Percentiles rank a stretch among this genome's conserved stretches.
Conservation (phyloP, 92 coral and sea anemone genomes). For the Nematostella vectensis region DNA sequence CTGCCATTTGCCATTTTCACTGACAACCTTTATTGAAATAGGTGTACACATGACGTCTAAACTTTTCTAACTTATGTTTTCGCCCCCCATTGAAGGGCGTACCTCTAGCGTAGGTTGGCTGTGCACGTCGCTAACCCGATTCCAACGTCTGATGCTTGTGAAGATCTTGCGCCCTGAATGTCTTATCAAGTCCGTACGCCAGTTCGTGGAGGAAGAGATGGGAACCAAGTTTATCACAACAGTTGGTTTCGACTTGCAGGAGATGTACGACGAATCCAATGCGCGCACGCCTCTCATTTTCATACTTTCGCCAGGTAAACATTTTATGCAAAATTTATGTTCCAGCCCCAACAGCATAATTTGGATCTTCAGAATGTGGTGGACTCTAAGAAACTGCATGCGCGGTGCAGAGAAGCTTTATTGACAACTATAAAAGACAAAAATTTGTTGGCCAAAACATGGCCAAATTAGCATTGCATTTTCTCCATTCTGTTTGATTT, state of each 20-base stretch:
- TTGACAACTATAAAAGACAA: too few relatives aligned
- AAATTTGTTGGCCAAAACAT: too few relatives aligned
- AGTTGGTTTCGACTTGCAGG: constrained; percentile 79
- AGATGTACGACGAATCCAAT: constrained; percentile 76
- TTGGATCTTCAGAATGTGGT: background rate
- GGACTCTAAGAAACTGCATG: background rate
- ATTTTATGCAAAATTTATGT: too few relatives aligned
- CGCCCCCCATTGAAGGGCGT: too few relatives aligned
- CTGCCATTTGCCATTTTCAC: too few relatives aligned
- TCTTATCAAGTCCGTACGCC: constrained; percentile 66
- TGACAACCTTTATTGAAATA: too few relatives aligned
- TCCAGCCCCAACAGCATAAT: background rate
- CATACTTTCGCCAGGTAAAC: constrained; percentile 80
- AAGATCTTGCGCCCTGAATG: constrained; percentile 85
- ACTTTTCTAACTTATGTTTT: too few relatives aligned
- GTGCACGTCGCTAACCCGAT: constrained; percentile 48
- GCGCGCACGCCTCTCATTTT: constrained; percentile 81
- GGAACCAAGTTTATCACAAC: constrained; percentile 76
- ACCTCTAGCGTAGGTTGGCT: constrained; percentile 50
- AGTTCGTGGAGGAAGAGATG: constrained; percentile 76
- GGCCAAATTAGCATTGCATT: too few relatives aligned
- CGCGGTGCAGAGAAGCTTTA: too few relatives aligned
- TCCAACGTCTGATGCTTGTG: constrained; percentile 78
- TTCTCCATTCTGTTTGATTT: too few relatives aligned
- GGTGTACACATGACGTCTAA: too few relatives aligned